Base-by-base conservation (phyloP, 2,113 vertebrate species). In the Panthera tigris region DNA sequence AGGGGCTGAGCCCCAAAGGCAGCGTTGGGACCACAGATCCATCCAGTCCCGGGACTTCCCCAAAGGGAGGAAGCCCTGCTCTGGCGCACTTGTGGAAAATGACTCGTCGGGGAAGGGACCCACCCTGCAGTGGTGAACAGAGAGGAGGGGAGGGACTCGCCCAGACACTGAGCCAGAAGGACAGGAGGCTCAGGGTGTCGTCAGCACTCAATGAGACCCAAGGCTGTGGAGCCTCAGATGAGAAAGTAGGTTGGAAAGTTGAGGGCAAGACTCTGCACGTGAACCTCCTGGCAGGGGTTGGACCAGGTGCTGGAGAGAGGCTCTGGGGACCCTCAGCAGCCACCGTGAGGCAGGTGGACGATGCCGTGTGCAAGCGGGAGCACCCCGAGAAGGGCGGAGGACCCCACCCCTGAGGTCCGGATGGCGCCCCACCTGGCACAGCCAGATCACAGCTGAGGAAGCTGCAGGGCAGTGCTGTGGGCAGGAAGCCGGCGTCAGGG, bases 371-470 rank as follows among this genome's bases (percentile, higher is more conserved):
- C 41, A 7, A 4, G 74, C 1, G 4, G 69, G 74, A 48, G 74
- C 41, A 31, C 41, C 74, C 41, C 39, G 12, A 41, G 39, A 74
- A 74, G 71, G 12, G 39, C 6, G 12, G 71, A 12, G 25, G 36
- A 6, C 25, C 71, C 71, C 71, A 27, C 41, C 4, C 4, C 73
- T 12, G 14, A 0, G 27, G 74, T 41, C 41, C 74, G 13, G 27
- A 16, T 1, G 13, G 1, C 0, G 14, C 73, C 69, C 25, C 29
- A 21, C n/a, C 10, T 39, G 69, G 36, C 0, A 8, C 1, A 12
- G 41, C 15, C 41, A 23, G 69, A 9, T 4, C 15, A 7, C 68
- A 69, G 18, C 68, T 18, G 16, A 18, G 15, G 7, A n/a, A 19
- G 68, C 68, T 69, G 16, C 68, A 16, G 7, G 36, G 69, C 61